phyloP scores from a whole-genome alignment of 1,140 invertebrate species.

The Notospermus geniculatus region DNA sequence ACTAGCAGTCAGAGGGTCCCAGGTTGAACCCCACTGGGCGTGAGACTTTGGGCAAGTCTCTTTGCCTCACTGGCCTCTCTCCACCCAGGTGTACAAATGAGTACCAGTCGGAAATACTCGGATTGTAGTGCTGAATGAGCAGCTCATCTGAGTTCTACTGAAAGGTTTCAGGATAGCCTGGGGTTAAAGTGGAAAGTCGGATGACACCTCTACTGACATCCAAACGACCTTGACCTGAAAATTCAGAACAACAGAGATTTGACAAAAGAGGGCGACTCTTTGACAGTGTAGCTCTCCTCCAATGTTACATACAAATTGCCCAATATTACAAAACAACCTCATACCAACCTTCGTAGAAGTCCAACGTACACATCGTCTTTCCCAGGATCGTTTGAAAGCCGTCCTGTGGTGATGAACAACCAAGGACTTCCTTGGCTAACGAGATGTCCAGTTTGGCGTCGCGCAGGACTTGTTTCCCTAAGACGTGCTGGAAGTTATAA shows the following conservation, averaged over 20 bases:
- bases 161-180: too few species aligned
- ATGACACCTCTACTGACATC: constrained; percentile 77
- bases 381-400: constrained; percentile 84
- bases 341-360: constrained; percentile 94
- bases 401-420: constrained; percentile 60
- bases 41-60: too few species aligned
- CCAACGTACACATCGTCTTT: constrained; percentile 92
- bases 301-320: too few species aligned
- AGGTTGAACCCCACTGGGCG: too few species aligned
- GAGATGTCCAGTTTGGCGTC: constrained; percentile 79
- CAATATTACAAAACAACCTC: too few species aligned
- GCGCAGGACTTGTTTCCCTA: constrained; percentile 80
- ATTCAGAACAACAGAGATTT: background rate
- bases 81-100: too few species aligned
- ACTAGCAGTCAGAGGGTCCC: too few species aligned
- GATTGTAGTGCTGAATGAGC: too few species aligned
- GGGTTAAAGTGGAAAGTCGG: too few species aligned
- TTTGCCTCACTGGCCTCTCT: too few species aligned
- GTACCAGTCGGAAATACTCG: too few species aligned
- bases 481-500: constrained; percentile 68
- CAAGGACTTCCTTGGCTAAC: constrained; percentile 74
- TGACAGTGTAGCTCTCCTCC: background rate
- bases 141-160: too few species aligned
- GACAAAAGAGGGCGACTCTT: constrained; percentile 5
- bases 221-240: constrained; percentile 74